phyloP scores from a whole-genome alignment of 1,140 invertebrate species.

The Apolygus lucorum region DNA sequence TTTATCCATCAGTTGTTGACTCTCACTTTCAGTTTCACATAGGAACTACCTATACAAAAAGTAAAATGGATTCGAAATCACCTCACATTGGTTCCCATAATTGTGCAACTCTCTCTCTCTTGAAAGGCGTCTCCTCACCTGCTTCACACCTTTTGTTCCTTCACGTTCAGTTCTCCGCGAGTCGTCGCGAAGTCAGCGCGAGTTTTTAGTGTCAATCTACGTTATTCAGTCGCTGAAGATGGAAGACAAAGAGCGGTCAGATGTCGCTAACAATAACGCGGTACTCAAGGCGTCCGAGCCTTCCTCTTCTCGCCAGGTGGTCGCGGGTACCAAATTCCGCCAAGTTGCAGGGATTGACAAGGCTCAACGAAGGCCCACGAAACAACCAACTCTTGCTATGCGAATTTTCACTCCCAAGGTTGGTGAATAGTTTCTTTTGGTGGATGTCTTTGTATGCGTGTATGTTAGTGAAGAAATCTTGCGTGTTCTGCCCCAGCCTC shows the following conservation, averaged over 20 bases:
- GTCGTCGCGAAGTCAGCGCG: background rate
- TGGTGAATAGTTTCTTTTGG: no score
- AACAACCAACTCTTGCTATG: background rate
- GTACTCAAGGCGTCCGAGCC: background rate
- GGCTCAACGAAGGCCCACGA: background rate
- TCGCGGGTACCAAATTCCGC: no score
- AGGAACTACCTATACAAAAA: background rate
- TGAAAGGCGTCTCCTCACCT: background rate
- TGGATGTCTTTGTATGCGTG: no score
- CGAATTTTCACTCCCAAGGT: background rate
- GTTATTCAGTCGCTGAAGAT: background rate
- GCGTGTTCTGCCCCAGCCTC: no score
- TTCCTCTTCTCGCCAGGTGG: background rate
- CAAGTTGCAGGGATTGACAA: background rate
- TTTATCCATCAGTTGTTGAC: no score
- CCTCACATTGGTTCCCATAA: background rate
- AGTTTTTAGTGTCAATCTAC: background rate
- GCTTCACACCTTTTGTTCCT: background rate
- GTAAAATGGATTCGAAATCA: background rate
- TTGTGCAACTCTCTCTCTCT: conserved; percentile 3
- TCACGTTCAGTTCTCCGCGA: no score
- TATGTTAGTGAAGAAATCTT: no score
- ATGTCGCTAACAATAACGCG: background rate
- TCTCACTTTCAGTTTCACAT: background rate
- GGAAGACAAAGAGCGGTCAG: background rate